phyloP scores from a whole-genome alignment of 1,140 invertebrate genomes.

The Eriosoma lanigerum region DNA sequence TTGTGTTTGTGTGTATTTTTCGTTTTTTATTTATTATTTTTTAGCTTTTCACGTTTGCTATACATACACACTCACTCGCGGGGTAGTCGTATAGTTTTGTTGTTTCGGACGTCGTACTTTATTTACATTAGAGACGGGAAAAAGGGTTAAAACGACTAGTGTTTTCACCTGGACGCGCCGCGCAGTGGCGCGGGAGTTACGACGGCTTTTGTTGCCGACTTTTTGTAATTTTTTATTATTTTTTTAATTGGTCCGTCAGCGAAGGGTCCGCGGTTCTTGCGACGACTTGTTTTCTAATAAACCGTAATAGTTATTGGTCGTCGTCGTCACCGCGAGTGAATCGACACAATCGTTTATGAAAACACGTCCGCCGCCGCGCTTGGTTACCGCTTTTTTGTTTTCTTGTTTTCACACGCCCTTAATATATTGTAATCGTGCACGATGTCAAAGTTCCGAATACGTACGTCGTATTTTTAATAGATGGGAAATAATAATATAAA shows the following conservation, averaged over 20 bases:
- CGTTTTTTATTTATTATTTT: neutral
- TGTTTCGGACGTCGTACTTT: conserved; percentile 45
- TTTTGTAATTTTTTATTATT: conserved; percentile 3
- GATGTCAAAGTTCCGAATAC: neutral
- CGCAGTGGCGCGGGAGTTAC: neutral
- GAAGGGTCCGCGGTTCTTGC: neutral
- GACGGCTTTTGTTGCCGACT: conserved; percentile 33
- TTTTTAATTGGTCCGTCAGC: conserved; percentile 43
- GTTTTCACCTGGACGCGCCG: conserved; percentile 85
- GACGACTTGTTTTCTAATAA: conserved; percentile 24
- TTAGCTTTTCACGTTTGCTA: too few species aligned
- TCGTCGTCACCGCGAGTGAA: neutral
- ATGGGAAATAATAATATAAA: neutral
- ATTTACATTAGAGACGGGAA: conserved; percentile 58
- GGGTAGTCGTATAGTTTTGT: neutral
- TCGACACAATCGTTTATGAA: conserved; percentile 49
- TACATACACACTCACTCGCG: too few species aligned
- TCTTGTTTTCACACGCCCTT: conserved; percentile 7
- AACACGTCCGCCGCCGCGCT: conserved; percentile 22
- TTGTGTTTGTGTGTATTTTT: neutral
- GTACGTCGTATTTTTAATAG: neutral
- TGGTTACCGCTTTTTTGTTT: conserved; percentile 12
- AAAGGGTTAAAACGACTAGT: conserved; percentile 90
- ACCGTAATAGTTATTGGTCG: conserved; percentile 7
- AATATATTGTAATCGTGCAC: too few species aligned